Evolutionary conservation across 2,888 invertebrate species (phyloP).

Genomic region (Rhaphigaster nebulosa): DNA sequence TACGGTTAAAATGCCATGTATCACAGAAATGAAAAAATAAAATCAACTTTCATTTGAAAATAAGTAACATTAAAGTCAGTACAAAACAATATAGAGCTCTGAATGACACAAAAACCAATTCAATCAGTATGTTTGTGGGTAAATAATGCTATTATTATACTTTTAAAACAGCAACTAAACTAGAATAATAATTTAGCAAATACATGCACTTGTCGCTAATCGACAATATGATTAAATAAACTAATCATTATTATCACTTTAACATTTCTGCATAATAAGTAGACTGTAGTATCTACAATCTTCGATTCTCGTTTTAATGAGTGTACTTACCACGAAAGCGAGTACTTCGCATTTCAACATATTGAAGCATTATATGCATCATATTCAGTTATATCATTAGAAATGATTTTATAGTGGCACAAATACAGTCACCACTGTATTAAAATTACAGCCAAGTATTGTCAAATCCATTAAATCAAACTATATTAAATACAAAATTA

Average conservation of each 20-base stretch:
- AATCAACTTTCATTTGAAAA: background rate
- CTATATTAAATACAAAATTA: background rate
- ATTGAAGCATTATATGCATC: background rate
- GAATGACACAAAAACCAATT: background rate
- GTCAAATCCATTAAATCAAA: background rate
- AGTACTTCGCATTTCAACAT: background rate
- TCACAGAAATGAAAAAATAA: background rate
- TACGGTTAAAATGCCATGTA: background rate
- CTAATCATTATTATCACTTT: conserved; percentile 21
- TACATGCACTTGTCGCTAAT: conserved; percentile 44
- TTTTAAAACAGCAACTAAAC: conserved; percentile 41
- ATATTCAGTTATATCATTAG: background rate
- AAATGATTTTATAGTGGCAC: background rate
- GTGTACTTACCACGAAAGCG: background rate
- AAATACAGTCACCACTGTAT: background rate
- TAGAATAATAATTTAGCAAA: conserved; percentile 42
- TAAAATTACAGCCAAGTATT: background rate
- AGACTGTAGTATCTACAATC: background rate
- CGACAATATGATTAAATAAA: conserved; percentile 40
- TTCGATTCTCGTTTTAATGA: background rate
- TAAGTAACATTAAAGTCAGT: background rate
- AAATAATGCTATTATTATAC: background rate
- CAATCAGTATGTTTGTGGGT: background rate
- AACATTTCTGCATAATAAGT: background rate
- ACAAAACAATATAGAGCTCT: background rate